Conservation (phyloP, 2,113 vertebrate genomes). For the Nyctereutes procyonoides region DNA sequence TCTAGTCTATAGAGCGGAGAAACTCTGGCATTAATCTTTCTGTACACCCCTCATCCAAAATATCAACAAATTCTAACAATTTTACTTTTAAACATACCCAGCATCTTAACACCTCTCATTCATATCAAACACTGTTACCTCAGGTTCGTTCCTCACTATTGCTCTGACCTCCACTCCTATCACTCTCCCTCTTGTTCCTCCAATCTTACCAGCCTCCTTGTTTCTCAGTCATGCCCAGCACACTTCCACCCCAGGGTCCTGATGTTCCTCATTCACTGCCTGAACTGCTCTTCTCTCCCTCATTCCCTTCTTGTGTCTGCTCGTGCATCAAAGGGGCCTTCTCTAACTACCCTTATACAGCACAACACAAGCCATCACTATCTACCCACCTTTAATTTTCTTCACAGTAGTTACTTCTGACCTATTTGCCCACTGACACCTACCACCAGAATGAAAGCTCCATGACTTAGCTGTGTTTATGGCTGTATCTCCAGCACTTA, state of each 20-base stretch:
- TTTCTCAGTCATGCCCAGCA: not conserved
- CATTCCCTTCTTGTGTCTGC: not conserved
- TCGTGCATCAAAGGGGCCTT: not conserved
- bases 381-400: not conserved
- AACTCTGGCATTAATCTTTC: not conserved
- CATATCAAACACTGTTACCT: not conserved
- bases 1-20: not conserved
- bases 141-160: not conserved
- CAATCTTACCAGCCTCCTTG: not conserved
- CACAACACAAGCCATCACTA: not conserved
- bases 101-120: not conserved
- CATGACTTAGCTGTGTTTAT: not conserved
- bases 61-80: not conserved
- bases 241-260: not conserved
- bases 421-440: not conserved
- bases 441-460: not conserved
- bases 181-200: not conserved
- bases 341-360: not conserved
- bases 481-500: not conserved
- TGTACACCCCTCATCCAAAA: not conserved
- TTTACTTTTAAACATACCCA: slow-evolving; percentile 11
- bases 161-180: not conserved
- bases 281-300: not conserved
- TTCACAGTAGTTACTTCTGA: not conserved
- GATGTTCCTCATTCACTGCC: not conserved